Evolutionary conservation across 2,113 vertebrate genomes (phyloP).

Genomic region (Hoplias malabaricus): DNA sequence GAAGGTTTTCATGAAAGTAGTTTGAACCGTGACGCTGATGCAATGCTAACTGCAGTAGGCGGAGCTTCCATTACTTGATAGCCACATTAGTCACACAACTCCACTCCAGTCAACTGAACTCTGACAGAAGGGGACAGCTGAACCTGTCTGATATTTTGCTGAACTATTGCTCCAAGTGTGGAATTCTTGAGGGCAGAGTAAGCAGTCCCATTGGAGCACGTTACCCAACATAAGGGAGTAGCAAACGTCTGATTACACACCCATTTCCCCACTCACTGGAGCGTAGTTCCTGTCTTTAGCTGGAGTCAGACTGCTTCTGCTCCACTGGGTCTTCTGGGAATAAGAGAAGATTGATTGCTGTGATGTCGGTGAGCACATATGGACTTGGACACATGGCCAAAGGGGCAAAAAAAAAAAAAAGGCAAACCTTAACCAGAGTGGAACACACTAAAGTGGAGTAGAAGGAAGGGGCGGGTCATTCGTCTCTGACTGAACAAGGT

Average conservation of each 20-base stretch:
- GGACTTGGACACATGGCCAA: slow-evolving; percentile 19
- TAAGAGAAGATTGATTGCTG: slow-evolving; percentile 47
- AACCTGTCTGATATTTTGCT: not conserved
- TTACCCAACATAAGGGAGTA: slow-evolving; percentile 24
- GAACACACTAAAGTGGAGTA: slow-evolving; percentile 4
- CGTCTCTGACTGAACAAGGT: slow-evolving; percentile 18
- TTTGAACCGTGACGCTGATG: too few relatives aligned
- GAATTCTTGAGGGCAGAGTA: slow-evolving; percentile 10
- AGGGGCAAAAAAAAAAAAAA: slow-evolving; percentile 29
- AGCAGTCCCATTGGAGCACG: slow-evolving; percentile 25
- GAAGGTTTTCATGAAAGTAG: too few relatives aligned
- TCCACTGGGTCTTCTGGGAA: slow-evolving; percentile 43
- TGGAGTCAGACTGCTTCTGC: slow-evolving; percentile 16
- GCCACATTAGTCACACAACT: too few relatives aligned
- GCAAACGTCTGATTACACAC: slow-evolving; percentile 41
- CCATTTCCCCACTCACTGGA: slow-evolving; percentile 42
- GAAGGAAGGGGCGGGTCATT: slow-evolving; percentile 17
- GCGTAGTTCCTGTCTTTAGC: slow-evolving; percentile 47
- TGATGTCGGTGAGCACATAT: slow-evolving; percentile 44
- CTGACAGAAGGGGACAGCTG: not conserved
- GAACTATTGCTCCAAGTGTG: not conserved
- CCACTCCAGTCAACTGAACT: too few relatives aligned
- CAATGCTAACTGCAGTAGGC: too few relatives aligned
- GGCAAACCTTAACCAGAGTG: slow-evolving; percentile 2
- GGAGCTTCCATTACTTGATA: too few relatives aligned